Percentiles rank a stretch among this genome's conserved stretches.
phyloP scores from a whole-genome alignment of 2,888 invertebrate genomes.

The Octodonta nipae region DNA sequence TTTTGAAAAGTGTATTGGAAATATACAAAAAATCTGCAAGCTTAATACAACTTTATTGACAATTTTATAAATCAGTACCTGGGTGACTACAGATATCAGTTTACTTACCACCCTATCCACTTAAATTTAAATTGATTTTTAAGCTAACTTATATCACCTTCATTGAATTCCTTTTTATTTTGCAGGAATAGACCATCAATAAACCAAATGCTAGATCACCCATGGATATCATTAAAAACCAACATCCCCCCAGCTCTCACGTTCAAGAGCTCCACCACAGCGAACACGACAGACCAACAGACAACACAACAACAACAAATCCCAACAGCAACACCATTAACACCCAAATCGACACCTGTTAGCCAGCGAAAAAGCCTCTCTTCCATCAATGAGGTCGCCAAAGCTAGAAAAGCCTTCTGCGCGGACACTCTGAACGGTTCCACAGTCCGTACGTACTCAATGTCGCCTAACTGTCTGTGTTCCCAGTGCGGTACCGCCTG shows the following conservation, averaged over 20 bases:
- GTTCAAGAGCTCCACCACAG: constrained; percentile 14
- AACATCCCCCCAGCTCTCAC: constrained; percentile 23
- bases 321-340: constrained; percentile 10
- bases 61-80: not conserved
- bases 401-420: constrained; percentile 21
- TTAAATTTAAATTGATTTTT: not conserved
- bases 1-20: too few species aligned
- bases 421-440: constrained; percentile 27
- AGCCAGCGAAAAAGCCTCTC: constrained; percentile 29
- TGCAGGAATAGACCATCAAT: constrained; percentile 78
- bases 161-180: constrained; percentile 16
- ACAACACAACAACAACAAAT: constrained; percentile 1
- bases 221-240: constrained; percentile 53
- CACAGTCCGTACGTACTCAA: too few species aligned
- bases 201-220: constrained; percentile 77
- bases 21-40: too few species aligned
- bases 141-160: not conserved
- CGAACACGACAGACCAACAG: constrained; percentile 13
- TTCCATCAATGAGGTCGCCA: constrained; percentile 19
- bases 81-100: not conserved
- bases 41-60: too few species aligned
- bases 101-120: too few species aligned
- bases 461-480: constrained; percentile 33
- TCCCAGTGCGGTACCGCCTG: constrained; percentile 37
- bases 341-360: constrained; percentile 23